A percentile compares a stretch with the other conserved stretches of the same genome.
Conservation (phyloP, 1,140 invertebrate genomes). For the Lutraria rhynchaena region DNA sequence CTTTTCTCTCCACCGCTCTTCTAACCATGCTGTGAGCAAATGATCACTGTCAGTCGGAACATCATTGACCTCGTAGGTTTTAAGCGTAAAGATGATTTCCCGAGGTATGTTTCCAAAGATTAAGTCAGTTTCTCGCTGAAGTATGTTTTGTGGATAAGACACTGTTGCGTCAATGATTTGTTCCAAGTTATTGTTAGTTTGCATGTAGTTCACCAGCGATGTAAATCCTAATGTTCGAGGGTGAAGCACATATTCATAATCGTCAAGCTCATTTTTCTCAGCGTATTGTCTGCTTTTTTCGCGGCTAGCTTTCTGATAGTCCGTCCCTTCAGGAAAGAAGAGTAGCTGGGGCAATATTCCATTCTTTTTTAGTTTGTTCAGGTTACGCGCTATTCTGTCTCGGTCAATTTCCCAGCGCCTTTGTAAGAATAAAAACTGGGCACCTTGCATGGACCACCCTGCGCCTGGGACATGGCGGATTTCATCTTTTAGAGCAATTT, state of each 20-base stretch:
- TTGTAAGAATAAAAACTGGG: constrained; percentile 91
- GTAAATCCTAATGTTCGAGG: constrained; percentile 93
- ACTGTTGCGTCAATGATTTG: constrained; percentile 76
- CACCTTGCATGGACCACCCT: constrained; percentile 95
- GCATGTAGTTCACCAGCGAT: constrained; percentile 86
- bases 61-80: constrained; percentile 59
- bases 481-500: constrained; percentile 92
- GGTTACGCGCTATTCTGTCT: constrained; percentile 85
- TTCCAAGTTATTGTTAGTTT: constrained; percentile 81
- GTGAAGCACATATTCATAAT: constrained; percentile 90
- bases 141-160: constrained; percentile 73
- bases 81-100: constrained; percentile 75
- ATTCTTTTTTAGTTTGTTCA: constrained; percentile 88
- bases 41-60: constrained; percentile 60
- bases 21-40: constrained; percentile 68
- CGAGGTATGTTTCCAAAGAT: constrained; percentile 71
- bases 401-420: constrained; percentile 91
- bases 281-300: constrained; percentile 89
- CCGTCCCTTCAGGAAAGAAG: constrained; percentile 95
- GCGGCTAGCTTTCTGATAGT: constrained; percentile 88
- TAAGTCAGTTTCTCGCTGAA: constrained; percentile 71
- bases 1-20: constrained; percentile 72
- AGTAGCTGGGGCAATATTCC: constrained; percentile 86
- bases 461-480: constrained; percentile 89
- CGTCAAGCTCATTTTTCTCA: constrained; percentile 86